Base-by-base conservation (phyloP, 2,888 invertebrate species). In the Opisthograptis luteolata region DNA sequence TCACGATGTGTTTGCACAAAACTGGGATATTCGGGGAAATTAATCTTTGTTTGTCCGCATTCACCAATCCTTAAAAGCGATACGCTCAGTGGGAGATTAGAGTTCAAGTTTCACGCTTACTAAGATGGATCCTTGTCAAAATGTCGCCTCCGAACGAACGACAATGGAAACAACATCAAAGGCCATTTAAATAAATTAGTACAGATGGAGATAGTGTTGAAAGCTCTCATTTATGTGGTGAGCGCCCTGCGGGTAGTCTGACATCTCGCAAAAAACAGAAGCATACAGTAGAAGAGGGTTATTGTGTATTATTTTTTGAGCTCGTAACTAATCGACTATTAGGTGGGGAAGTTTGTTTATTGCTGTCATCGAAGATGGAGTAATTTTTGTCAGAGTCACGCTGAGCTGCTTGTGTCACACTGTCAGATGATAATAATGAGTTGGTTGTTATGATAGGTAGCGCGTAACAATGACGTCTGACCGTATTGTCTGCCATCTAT, bases 41-140 rank as follows among this genome's bases (percentile, higher is more conserved):
- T 78, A 82, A 84, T 82, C 76, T 79, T 75, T 72, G 81, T 84
- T 83, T 85, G 79, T 79, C 73, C 53, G 71, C 73, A 79, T 80
- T 85, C 80, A 82, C 81, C 79, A 81, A 84, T 82, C 76, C 68
- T 62, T 55, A 49, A 43, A 55, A 61, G 46, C 60, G 64, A 55
- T 55, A 62, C 55, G 64, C 70, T 62, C 76, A 44, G 66, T 76
- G 63, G 76, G 79, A 66, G 70, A 71, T 66, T 60, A 66, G 52
- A 62, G 60, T 58, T 22, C 70, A 67, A 68, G 13, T 69, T 77
- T 73, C 67, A 76, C 76, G 69, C 71, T 77, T 46, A 55, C 60
- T 47, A 58, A 71, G 70, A 77, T 65, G 56, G 62, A 70, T 68
- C 63, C 60, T 62, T 70, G 37, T 58, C 56, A 35, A 58, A 55